Evolutionary conservation across 2,888 invertebrate species (phyloP), one percentile per base, ranked within the genome.

Genomic region (Ceramica pisi): DNA sequence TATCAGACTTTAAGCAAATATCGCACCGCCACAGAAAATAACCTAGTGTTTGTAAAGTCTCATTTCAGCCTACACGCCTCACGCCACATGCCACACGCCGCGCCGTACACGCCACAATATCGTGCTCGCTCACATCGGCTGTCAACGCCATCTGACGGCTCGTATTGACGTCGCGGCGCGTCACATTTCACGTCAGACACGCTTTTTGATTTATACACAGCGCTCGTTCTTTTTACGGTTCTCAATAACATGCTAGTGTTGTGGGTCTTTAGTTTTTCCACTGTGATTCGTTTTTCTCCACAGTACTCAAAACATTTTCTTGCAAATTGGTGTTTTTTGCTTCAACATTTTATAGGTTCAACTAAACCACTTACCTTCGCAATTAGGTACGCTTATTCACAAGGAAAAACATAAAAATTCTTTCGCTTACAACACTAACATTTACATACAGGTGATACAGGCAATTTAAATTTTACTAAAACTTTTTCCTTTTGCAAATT

Each of bases 61-160:
- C 81, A 85, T 83, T 82, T 65, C 67, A 73, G 73, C 56, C 70
- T 75, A 66, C 70, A 73, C 53, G 55, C 76, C 74, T 75, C 31
- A n/a, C 31, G 31, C 55, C 14, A 51, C 51, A 23, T n/a, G n/a
- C n/a, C n/a, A n/a, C n/a, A n/a, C 31, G 31, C 31, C 31, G 4
- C 31, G 31, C 31, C 31, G 31, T n/a, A n/a, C 31, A 31, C 53
- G 59, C 79, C 75, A 79, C 84, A 83, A 75, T 72, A 81, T 71
- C 75, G 70, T 59, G 71, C 71, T 38, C 31, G 41, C 41, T 81
- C 79, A 77, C 78, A 82, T 81, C 71, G 64, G 63, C 80, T 84
- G 86, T 86, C 85, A 85, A 61, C 66, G 62, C 78, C 85, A 85
- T 81, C 82, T 85, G 85, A 68, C 82, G 81, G 59, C 69, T 74